phyloP scores from a whole-genome alignment of 2,113 vertebrate genomes.

The Oncorhynchus kisutch region DNA sequence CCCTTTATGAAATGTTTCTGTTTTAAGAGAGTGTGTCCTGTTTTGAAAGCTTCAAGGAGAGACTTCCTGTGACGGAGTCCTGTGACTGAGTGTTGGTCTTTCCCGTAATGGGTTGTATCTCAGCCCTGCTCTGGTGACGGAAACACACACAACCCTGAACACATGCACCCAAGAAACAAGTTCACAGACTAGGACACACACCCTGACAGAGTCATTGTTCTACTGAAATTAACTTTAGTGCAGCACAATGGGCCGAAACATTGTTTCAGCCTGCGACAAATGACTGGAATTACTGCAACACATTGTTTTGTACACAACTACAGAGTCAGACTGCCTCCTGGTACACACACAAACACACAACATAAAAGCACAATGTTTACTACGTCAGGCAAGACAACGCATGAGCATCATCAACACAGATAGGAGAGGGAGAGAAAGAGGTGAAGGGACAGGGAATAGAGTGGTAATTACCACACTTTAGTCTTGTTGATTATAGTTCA shows the following conservation, averaged over 20 bases:
- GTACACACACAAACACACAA: constrained; percentile 48
- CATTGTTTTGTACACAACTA: constrained; percentile 51
- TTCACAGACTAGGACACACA: not conserved
- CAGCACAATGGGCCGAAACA: constrained; percentile 38
- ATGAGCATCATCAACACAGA: constrained; percentile 19
- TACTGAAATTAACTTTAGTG: constrained; percentile 38
- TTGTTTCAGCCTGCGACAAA: constrained; percentile 47
- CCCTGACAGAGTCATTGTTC: constrained; percentile 46
- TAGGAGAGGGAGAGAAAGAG: not conserved
- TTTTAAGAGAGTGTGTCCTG: too few relatives aligned
- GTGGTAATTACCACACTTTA: constrained; percentile 74
- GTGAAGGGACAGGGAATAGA: constrained; percentile 54
- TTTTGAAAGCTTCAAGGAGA: constrained; percentile 15
- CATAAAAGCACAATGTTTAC: constrained; percentile 3
- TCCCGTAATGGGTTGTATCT: constrained; percentile 28
- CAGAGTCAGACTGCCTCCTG: constrained; percentile 28
- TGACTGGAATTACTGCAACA: constrained; percentile 44
- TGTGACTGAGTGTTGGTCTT: constrained; percentile 32
- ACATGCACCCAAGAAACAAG: constrained; percentile 9
- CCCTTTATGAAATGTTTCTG: too few relatives aligned
- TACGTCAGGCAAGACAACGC: constrained; percentile 45
- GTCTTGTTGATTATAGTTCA: constrained; percentile 75
- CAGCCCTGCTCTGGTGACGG: constrained; percentile 28
- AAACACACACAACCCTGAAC: constrained; percentile 37
- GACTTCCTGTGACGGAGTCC: constrained; percentile 11